A percentile compares a stretch with the other conserved stretches of the same genome.
Conservation (phyloP, 2,888 invertebrate species). For the Drosophila sordidula region DNA sequence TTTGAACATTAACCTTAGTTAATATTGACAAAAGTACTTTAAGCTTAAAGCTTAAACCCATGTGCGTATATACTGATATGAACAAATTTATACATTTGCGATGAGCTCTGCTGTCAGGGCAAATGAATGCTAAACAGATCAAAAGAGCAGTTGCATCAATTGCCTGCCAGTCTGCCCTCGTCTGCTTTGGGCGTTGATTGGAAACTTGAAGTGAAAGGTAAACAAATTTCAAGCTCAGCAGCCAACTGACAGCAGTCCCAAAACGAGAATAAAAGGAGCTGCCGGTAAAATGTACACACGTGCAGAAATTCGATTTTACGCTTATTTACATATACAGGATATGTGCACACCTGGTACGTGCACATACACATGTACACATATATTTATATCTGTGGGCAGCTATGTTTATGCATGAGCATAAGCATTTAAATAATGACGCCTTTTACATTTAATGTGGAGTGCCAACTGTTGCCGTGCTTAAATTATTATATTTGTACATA, state of each 20-base stretch:
- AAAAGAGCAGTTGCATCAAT: slow-evolving; percentile 61
- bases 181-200: slow-evolving; percentile 29
- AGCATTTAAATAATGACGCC: slow-evolving; percentile 8
- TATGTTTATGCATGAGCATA: slow-evolving; percentile 6
- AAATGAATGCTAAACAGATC: slow-evolving; percentile 51
- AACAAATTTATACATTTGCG: slow-evolving; percentile 7
- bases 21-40: not conserved
- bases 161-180: slow-evolving; percentile 33
- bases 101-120: slow-evolving; percentile 30
- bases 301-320: slow-evolving; percentile 37
- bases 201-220: slow-evolving; percentile 31
- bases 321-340: slow-evolving; percentile 32
- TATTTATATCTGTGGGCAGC: not conserved
- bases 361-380: slow-evolving; percentile 1
- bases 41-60: not conserved
- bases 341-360: slow-evolving; percentile 8
- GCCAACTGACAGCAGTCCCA: slow-evolving; percentile 15
- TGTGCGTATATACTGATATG: not conserved
- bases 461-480: slow-evolving; percentile 2
- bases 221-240: slow-evolving; percentile 37
- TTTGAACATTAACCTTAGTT: not conserved
- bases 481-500: no score
- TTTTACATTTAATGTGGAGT: not conserved
- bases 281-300: slow-evolving; percentile 15
- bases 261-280: slow-evolving; percentile 8